Evolutionary conservation across 2,113 vertebrate species (phyloP).

Genomic region (Rhagologus leucostigma): DNA sequence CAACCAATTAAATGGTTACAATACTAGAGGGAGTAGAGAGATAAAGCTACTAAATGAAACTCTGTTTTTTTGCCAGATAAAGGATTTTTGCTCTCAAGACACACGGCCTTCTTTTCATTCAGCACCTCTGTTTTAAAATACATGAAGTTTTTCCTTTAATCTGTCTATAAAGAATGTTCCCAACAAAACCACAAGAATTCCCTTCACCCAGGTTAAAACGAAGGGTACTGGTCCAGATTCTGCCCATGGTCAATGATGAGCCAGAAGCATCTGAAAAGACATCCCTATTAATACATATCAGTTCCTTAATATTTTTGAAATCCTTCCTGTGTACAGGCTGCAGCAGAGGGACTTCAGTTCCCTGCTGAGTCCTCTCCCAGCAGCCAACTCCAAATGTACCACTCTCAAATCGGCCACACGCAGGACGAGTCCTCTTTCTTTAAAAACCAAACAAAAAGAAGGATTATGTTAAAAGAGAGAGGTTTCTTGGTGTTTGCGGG

Average conservation of each 20-base stretch:
- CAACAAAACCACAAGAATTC: background rate
- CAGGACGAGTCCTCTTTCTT: background rate
- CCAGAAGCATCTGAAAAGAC: background rate
- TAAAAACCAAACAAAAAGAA: no score
- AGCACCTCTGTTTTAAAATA: background rate
- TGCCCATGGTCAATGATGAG: background rate
- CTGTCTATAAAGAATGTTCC: background rate
- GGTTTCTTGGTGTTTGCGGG: background rate
- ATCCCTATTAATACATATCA: background rate
- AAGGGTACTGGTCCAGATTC: background rate
- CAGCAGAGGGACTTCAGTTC: background rate
- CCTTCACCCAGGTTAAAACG: background rate
- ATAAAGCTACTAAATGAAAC: background rate
- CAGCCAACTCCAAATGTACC: background rate
- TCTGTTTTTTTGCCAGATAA: background rate
- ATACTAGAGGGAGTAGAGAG: background rate
- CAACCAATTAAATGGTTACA: background rate
- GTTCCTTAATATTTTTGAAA: background rate
- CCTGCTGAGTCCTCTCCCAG: background rate
- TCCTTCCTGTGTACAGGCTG: background rate
- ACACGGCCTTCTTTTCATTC: background rate
- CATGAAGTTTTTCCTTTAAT: background rate
- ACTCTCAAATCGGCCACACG: background rate
- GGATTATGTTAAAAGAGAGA: background rate
- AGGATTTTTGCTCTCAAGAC: background rate